Evolutionary conservation across 1,140 invertebrate species (phyloP).

Genomic region (Metaphire vulgaris): DNA sequence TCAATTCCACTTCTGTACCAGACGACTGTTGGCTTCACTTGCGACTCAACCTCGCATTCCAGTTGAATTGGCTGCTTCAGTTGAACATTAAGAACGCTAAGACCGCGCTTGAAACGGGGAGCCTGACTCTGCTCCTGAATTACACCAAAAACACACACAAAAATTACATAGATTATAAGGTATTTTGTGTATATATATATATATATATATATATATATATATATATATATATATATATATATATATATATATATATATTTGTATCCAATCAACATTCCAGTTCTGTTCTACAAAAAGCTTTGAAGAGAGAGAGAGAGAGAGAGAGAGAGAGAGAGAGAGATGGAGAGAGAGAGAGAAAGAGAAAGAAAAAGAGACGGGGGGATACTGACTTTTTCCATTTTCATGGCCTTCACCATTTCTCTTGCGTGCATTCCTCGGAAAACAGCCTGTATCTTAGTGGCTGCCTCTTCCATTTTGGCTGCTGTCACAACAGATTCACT

Average conservation of each 20-base stretch:
- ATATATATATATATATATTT: too few species aligned
- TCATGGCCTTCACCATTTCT: conserved; percentile 21
- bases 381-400: neutral
- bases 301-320: too few species aligned
- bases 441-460: conserved; percentile 38
- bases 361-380: too few species aligned
- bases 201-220: too few species aligned
- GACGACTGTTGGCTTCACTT: conserved; percentile 57
- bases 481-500: neutral
- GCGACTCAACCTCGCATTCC: conserved; percentile 69
- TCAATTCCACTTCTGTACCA: conserved; percentile 56
- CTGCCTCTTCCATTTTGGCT: conserved; percentile 32
- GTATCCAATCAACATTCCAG: too few species aligned
- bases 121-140: conserved; percentile 41
- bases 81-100: conserved; percentile 68
- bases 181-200: too few species aligned
- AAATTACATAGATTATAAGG: too few species aligned
- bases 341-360: too few species aligned
- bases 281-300: too few species aligned
- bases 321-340: too few species aligned
- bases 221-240: too few species aligned
- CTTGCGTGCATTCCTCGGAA: conserved; percentile 39
- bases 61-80: conserved; percentile 61
- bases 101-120: conserved; percentile 56
- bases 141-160: too few species aligned